phyloP scores from a whole-genome alignment of 2,888 invertebrate genomes.

The Gari tellinella region DNA sequence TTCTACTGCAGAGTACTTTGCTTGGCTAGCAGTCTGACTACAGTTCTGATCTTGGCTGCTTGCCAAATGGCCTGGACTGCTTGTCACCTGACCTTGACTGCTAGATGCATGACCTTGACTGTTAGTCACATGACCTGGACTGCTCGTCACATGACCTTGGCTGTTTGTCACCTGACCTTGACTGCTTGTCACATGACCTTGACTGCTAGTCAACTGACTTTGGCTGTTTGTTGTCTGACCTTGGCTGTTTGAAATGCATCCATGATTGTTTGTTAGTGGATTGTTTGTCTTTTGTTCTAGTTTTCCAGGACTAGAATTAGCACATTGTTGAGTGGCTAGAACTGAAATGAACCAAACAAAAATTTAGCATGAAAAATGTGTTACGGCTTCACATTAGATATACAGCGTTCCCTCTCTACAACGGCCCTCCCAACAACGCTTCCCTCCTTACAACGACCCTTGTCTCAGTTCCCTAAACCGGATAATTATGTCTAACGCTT shows the following conservation, averaged over 20 bases:
- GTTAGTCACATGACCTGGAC: conserved; percentile 1
- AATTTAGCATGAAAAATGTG: background rate
- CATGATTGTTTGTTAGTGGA: conserved; percentile 6
- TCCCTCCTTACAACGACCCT: no score
- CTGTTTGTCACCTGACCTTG: conserved; percentile 11
- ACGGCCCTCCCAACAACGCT: no score
- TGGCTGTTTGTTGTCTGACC: conserved; percentile 8
- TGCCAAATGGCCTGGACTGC: conserved; percentile 2
- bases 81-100: conserved; percentile 5
- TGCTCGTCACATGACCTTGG: background rate
- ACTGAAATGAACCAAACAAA: conserved; percentile 27
- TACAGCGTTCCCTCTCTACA: no score
- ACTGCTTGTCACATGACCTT: background rate
- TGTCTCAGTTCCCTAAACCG: no score
- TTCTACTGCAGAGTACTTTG: conserved; percentile 68
- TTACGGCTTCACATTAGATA: no score
- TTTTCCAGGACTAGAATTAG: no score
- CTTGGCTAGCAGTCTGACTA: conserved; percentile 16
- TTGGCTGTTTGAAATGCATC: conserved; percentile 2
- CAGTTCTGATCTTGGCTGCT: conserved; percentile 20
- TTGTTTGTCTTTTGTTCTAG: background rate
- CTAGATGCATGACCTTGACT: conserved; percentile 4
- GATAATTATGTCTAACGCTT: no score
- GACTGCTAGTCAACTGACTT: background rate
- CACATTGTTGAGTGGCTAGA: conserved; percentile 40